Conservation (phyloP, 2,797 vertebrate species). For the Chloroceryle inda region DNA sequence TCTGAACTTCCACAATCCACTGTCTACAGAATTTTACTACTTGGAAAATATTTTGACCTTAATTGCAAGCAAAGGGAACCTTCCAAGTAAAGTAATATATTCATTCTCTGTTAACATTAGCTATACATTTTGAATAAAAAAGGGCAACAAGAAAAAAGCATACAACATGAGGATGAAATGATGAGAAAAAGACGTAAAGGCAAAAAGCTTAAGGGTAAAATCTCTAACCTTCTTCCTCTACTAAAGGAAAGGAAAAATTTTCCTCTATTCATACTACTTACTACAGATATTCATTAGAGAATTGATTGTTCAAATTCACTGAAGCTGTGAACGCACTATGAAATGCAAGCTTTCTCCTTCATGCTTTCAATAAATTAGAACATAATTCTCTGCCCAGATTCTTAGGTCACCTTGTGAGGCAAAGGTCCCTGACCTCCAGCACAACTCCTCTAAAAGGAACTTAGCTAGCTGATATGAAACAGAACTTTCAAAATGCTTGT, state of each 20-base stretch:
- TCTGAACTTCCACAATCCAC: not conserved
- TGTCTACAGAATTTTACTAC: not conserved
- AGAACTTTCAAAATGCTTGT: conserved; percentile 15
- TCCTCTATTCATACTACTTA: not conserved
- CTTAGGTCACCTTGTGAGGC: not conserved
- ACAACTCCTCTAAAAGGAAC: not conserved
- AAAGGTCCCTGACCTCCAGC: not conserved
- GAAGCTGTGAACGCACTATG: not conserved
- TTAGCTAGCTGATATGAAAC: not conserved
- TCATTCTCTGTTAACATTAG: not conserved
- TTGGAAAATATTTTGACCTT: not conserved
- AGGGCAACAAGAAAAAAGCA: not conserved
- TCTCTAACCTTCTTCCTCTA: not conserved
- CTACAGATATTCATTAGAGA: not conserved
- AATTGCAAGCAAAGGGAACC: not conserved
- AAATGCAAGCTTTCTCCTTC: conserved; percentile 13
- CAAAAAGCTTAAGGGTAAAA: not conserved
- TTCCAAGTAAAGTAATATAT: not conserved
- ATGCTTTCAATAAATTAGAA: not conserved
- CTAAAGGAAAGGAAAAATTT: not conserved
- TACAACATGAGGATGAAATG: not conserved
- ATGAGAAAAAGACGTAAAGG: not conserved
- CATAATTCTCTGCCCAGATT: not conserved
- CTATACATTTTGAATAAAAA: not conserved
- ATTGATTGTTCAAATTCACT: not conserved